Evolutionary conservation across 2,797 vertebrate species (phyloP).

Genomic region (Sitta carolinensis): DNA sequence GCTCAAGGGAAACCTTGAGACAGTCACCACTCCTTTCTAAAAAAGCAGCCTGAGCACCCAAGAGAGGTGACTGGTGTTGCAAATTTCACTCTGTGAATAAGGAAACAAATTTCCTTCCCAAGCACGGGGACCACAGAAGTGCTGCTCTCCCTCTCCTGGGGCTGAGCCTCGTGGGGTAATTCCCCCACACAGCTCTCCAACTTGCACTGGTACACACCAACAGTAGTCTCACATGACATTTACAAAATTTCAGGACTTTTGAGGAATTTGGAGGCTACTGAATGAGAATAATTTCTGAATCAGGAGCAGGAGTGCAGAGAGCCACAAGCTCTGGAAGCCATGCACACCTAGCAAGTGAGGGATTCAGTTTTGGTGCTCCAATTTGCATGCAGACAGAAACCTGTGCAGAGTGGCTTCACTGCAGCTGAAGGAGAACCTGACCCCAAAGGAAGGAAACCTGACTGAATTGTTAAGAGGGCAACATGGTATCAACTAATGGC

Average conservation of each 20-base stretch:
- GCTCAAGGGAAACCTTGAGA: neutral
- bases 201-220: neutral
- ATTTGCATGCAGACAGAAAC: neutral
- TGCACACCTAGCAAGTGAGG: neutral
- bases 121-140: neutral
- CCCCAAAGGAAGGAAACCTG: neutral
- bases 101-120: neutral
- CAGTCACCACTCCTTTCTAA: neutral
- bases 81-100: neutral
- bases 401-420: neutral
- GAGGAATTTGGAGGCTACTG: neutral
- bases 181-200: neutral
- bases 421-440: neutral
- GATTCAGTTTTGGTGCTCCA: neutral
- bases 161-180: neutral
- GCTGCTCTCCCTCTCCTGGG: neutral
- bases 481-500: neutral
- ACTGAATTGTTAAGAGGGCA: neutral
- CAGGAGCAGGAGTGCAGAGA: rapidly evolving
- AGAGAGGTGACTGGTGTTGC: neutral
- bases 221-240: rapidly evolving
- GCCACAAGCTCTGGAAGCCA: neutral
- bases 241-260: neutral
- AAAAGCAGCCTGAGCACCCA: neutral
- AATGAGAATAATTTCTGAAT: neutral